These are phyloP conservation scores for Pollachius pollachius DNA, from an alignment of 2,113 vertebrate species.

Conservation along the genomic window DNA sequence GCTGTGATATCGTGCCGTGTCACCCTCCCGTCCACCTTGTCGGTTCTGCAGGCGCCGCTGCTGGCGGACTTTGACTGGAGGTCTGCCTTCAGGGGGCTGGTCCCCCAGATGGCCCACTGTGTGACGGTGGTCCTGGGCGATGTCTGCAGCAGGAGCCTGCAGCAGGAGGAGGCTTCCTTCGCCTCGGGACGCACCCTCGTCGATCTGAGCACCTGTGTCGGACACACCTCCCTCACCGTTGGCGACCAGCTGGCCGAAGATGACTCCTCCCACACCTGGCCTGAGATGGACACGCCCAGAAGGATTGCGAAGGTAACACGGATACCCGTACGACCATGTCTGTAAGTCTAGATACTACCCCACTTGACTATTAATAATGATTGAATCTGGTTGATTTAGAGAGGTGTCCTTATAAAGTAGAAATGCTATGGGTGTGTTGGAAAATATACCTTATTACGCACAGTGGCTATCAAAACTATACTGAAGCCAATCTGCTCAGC, in stretches of 20 bases:
- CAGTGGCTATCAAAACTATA: too few species aligned
- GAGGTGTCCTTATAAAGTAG: too few species aligned
- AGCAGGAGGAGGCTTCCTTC: constrained; percentile 78
- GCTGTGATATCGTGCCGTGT: background rate
- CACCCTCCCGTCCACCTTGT: constrained; percentile 16
- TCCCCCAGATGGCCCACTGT: constrained; percentile 80
- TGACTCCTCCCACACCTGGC: constrained; percentile 56
- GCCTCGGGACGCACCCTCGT: constrained; percentile 64
- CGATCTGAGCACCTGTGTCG: constrained; percentile 41
- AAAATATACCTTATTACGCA: too few species aligned
- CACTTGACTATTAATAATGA: background rate
- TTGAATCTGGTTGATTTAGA: too few species aligned
- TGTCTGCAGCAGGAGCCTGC: constrained; percentile 80
- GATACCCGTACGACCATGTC: background rate
- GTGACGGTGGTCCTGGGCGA: constrained; percentile 82
- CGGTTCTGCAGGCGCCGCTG: constrained; percentile 65
- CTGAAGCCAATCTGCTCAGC: too few species aligned
- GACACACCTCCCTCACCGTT: constrained; percentile 51
- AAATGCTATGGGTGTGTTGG: too few species aligned
- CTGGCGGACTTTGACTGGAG: constrained; percentile 86
- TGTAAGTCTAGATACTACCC: constrained; percentile 3
- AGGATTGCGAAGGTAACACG: constrained; percentile 85
- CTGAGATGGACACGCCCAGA: constrained; percentile 81
- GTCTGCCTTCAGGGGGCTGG: constrained; percentile 81
- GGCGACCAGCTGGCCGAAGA: constrained; percentile 61